These are phyloP conservation scores for Columba janthina DNA, from an alignment of 2,113 vertebrate species.

Conservation along the genomic window DNA sequence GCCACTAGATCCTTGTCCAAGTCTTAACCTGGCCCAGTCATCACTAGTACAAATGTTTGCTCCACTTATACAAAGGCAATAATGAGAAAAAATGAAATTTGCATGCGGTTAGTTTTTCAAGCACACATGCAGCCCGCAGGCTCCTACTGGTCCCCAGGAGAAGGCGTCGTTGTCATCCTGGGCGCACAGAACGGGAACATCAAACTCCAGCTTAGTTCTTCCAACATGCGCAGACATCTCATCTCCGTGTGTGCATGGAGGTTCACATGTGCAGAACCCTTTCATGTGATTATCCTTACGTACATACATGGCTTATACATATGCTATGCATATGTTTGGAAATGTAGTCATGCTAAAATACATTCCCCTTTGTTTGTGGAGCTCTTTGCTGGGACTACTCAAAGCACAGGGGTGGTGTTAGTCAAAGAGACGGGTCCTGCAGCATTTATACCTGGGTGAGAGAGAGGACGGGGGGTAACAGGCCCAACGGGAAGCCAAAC, in stretches of 20 bases:
- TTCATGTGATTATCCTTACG: background rate
- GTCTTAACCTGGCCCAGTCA: conserved; percentile 11
- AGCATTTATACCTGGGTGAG: background rate
- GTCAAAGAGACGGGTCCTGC: background rate
- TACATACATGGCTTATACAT: background rate
- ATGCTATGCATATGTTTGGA: background rate
- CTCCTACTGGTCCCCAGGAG: background rate
- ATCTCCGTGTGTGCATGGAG: background rate
- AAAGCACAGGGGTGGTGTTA: background rate
- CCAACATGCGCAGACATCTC: background rate
- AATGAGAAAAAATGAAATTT: background rate
- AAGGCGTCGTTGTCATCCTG: background rate
- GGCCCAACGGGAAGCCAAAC: background rate
- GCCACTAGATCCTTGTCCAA: conserved; percentile 41
- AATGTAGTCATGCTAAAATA: background rate
- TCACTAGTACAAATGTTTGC: background rate
- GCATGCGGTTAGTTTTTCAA: background rate
- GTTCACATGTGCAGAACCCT: background rate
- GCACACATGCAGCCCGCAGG: background rate
- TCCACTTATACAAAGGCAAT: background rate
- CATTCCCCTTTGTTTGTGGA: background rate
- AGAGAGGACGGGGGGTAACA: background rate
- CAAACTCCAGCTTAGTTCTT: background rate
- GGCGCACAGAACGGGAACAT: background rate
- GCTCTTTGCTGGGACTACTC: background rate